These are phyloP conservation scores for Erythrolamprus reginae DNA, from an alignment of 2,113 vertebrate genomes.

Conservation along the genomic window DNA sequence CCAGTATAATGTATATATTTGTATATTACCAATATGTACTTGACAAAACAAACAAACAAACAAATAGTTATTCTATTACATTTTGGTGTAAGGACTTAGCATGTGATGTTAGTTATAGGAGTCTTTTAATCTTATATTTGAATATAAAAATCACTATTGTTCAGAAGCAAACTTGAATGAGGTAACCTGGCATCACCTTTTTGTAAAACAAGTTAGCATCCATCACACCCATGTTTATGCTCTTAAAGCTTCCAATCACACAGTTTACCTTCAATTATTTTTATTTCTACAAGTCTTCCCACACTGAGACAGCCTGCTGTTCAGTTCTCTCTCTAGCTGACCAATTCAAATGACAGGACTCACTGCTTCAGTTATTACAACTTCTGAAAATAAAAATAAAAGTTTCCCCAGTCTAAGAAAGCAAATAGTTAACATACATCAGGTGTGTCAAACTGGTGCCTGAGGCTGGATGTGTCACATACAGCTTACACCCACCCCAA, in stretches of 20 bases:
- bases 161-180: neutral
- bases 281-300: neutral
- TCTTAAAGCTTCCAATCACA: neutral
- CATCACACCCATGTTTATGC: neutral
- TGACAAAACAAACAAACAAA: too few relatives aligned
- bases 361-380: neutral
- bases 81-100: neutral
- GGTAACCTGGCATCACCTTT: neutral
- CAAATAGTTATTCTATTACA: too few relatives aligned
- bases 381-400: neutral
- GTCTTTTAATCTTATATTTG: neutral
- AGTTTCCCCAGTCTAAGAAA: neutral
- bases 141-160: neutral
- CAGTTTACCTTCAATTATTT: neutral
- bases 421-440: neutral
- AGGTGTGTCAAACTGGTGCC: too few relatives aligned
- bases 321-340: neutral
- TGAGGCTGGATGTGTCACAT: fast-evolving
- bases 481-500: too few relatives aligned
- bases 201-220: neutral
- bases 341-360: neutral
- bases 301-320: neutral
- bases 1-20: too few relatives aligned
- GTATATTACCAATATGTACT: too few relatives aligned
- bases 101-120: neutral